A percentile compares a stretch with the other conserved stretches of the same genome.
These are phyloP conservation scores for Hetaerina titia DNA, from an alignment of 2,888 invertebrate species.

Conservation along the genomic window DNA sequence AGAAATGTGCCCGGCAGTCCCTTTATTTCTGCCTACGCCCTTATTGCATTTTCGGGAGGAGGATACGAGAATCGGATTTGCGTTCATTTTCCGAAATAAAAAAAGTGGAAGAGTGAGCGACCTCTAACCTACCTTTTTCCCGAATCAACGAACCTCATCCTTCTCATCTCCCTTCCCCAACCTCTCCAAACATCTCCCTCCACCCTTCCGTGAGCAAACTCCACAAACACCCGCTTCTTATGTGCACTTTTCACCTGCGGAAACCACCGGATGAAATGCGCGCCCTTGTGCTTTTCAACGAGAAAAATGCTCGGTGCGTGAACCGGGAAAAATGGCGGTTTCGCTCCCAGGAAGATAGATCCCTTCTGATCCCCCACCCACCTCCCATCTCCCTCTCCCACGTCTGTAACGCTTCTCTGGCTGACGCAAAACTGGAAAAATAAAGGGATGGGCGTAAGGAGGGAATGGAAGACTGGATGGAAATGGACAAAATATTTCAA, in stretches of 20 bases:
- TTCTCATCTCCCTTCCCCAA: not conserved
- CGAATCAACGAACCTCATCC: not conserved
- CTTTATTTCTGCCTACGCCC: not conserved
- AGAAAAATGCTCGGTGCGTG: conserved; percentile 18
- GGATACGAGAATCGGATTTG: conserved; percentile 6
- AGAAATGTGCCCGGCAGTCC: not conserved
- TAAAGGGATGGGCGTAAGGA: no score
- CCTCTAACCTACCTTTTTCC: not conserved
- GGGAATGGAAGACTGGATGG: no score
- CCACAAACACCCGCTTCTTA: not conserved
- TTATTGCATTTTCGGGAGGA: not conserved
- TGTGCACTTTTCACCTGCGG: not conserved
- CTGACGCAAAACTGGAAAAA: no score
- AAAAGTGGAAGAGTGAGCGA: not conserved
- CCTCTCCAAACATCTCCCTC: no score
- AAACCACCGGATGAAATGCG: not conserved
- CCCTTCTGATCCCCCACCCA: not conserved
- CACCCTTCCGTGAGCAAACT: not conserved
- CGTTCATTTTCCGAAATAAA: conserved; percentile 17
- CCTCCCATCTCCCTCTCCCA: not conserved
- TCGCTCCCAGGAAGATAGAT: conserved; percentile 6
- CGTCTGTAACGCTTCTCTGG: not conserved
- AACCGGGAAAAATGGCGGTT: not conserved
- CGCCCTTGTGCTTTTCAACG: not conserved
- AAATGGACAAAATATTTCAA: no score